phyloP scores from a whole-genome alignment of 1,140 invertebrate genomes.

The Halictus rubicundus region DNA sequence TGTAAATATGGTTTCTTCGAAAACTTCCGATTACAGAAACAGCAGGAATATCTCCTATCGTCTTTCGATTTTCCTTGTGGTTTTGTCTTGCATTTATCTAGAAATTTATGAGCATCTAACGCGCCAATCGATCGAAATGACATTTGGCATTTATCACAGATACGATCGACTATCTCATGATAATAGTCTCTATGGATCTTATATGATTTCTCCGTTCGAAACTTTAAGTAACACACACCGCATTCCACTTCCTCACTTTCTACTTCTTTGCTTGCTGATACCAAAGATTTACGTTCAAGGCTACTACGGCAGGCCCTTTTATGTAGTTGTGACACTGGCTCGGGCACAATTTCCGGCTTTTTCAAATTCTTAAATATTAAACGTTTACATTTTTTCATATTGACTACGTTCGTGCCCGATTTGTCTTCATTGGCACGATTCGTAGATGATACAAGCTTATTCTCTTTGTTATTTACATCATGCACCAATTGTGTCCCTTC shows the following conservation, averaged over 20 bases:
- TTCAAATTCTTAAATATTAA: not conserved
- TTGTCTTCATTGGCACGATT: not conserved
- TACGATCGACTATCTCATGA: too few species aligned
- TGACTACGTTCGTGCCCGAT: too few species aligned
- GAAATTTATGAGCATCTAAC: not conserved
- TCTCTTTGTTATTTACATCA: not conserved
- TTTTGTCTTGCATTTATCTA: not conserved
- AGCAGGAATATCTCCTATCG: too few species aligned
- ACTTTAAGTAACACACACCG: not conserved
- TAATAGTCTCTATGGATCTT: not conserved
- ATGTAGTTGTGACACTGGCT: too few species aligned
- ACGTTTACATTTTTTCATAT: not conserved
- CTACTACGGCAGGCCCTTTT: too few species aligned
- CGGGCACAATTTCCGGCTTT: not conserved
- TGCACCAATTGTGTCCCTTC: not conserved
- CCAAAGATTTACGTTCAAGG: too few species aligned
- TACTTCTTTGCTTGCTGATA: not conserved
- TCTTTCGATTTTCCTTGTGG: rapidly evolving
- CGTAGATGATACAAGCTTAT: not conserved
- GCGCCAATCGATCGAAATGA: not conserved
- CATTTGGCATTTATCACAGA: not conserved
- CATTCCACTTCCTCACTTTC: not conserved
- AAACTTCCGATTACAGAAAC: constrained; percentile 5
- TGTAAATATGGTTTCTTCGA: not conserved
- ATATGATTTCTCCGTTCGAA: rapidly evolving